A percentile compares a stretch with the other conserved stretches of the same genome.
These are phyloP conservation scores for Heteropelma amictum DNA, from an alignment of 2,888 invertebrate species.

Conservation along the genomic window DNA sequence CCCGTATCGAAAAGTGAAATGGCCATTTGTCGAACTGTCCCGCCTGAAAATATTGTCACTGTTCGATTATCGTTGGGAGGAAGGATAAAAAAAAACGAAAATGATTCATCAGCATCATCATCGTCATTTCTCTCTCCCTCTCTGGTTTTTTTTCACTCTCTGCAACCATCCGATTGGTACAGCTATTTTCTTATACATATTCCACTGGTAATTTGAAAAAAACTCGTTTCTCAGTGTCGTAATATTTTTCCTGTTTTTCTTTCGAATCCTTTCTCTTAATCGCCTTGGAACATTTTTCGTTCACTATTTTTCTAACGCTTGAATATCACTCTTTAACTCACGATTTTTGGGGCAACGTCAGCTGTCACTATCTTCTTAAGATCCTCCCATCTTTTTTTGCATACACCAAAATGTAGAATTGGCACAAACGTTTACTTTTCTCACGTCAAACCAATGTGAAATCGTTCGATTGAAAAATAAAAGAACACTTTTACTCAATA, in stretches of 20 bases:
- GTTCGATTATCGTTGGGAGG: neutral
- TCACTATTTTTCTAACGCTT: slow-evolving; percentile 19
- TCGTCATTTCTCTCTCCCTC: slow-evolving; percentile 32
- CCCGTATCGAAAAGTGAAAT: neutral
- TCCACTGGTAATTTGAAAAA: neutral
- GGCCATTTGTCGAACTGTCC: neutral
- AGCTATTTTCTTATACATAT: too few relatives aligned
- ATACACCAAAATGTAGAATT: neutral
- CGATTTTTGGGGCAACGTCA: neutral
- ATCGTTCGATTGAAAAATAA: slow-evolving; percentile 10
- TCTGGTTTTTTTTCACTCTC: slow-evolving; percentile 48
- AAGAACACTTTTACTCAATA: slow-evolving; percentile 3
- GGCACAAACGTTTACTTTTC: neutral
- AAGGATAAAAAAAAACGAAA: neutral
- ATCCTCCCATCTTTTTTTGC: slow-evolving; percentile 4
- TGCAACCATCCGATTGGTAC: too few relatives aligned
- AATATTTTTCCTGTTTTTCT: neutral
- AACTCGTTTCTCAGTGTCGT: neutral
- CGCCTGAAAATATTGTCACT: neutral
- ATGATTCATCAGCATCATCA: too few relatives aligned
- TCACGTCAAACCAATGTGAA: slow-evolving; percentile 4
- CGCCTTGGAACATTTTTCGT: too few relatives aligned
- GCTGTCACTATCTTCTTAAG: slow-evolving; percentile 25
- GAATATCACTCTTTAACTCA: neutral
- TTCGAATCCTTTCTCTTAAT: neutral